A percentile compares a stretch with the other conserved stretches of the same genome.
These are phyloP conservation scores for Eretmocerus hayati DNA, from an alignment of 2,888 invertebrate genomes.

Conservation along the genomic window DNA sequence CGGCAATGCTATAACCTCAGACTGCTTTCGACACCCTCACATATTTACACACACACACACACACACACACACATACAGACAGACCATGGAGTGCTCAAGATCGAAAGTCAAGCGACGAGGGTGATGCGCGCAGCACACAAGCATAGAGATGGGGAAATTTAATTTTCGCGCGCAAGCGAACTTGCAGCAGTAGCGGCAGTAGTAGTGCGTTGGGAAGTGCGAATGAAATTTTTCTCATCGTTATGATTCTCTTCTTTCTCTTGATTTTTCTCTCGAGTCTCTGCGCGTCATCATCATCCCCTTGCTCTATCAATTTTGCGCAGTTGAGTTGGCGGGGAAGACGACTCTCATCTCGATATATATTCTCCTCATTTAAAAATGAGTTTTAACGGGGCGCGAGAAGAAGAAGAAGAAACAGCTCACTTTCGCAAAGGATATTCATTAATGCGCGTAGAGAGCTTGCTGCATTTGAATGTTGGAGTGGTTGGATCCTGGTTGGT, in stretches of 20 bases:
- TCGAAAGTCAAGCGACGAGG: conserved; percentile 20
- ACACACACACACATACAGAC: no score
- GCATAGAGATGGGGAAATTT: conserved; percentile 23
- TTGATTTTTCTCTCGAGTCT: not conserved
- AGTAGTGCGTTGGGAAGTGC: no score
- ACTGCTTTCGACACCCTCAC: not conserved
- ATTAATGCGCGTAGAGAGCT: not conserved
- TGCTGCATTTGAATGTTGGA: no score
- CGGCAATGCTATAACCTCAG: no score
- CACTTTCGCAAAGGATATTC: not conserved
- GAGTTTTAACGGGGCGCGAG: not conserved
- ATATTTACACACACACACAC: conserved; percentile 2
- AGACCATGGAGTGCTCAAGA: conserved; percentile 1
- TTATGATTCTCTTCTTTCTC: not conserved
- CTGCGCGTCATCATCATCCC: not conserved
- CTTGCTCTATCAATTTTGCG: no score
- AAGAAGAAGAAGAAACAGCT: not conserved
- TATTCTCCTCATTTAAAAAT: not conserved
- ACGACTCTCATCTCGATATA: no score
- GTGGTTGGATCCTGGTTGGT: no score
- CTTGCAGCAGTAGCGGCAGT: no score
- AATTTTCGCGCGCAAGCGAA: conserved; percentile 20
- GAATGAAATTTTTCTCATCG: not conserved
- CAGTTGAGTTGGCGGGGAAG: no score
- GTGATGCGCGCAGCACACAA: conserved; percentile 4